Evolutionary conservation across 1,140 invertebrate genomes (phyloP).

Genomic region (Drosophila ananassae): DNA sequence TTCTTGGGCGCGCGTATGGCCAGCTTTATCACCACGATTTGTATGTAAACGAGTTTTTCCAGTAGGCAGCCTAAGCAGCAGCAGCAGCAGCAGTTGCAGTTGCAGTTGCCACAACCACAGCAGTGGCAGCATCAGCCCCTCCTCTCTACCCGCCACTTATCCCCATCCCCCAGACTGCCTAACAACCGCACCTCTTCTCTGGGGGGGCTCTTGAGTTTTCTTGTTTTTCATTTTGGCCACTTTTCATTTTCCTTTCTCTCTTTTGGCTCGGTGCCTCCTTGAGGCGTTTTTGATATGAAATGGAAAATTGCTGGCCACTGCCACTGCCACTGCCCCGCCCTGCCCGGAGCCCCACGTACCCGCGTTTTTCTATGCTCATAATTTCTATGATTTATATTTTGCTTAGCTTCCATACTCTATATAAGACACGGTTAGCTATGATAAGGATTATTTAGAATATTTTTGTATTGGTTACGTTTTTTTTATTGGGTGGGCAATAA

Average conservation of each 20-base stretch:
- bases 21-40: constrained; percentile 84
- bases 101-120: constrained; percentile 5
- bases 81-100: constrained; percentile 8
- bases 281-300: constrained; percentile 60
- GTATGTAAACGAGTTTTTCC: constrained; percentile 84
- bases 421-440: not conserved
- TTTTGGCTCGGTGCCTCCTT: constrained; percentile 34
- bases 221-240: constrained; percentile 57
- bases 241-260: constrained; percentile 76
- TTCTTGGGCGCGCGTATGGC: constrained; percentile 83
- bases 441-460: no score
- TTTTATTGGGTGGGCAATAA: no score
- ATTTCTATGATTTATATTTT: constrained; percentile 77
- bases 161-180: not conserved
- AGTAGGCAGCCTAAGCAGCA: constrained; percentile 45
- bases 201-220: constrained; percentile 32
- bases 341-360: no score
- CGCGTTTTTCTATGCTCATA: constrained; percentile 47
- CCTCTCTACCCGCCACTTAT: not conserved
- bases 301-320: constrained; percentile 66
- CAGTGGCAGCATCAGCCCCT: not conserved
- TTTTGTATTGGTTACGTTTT: no score
- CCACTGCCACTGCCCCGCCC: constrained; percentile 1
- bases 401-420: constrained; percentile 29
- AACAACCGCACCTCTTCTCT: not conserved